phyloP scores from a whole-genome alignment of 2,113 vertebrate genomes.

The Scolopax mira region DNA sequence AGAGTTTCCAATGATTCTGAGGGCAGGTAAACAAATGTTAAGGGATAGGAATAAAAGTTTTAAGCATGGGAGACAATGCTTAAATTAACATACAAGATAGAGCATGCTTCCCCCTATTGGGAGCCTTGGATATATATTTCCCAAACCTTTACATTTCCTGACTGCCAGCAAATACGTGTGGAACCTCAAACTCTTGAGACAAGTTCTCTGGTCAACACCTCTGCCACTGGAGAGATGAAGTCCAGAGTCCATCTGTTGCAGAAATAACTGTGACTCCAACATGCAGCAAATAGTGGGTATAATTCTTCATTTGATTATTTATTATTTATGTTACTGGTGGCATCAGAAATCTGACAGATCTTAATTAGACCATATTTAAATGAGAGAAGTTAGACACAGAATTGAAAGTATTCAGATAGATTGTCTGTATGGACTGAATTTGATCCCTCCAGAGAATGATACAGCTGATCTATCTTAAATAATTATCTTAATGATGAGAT shows the following conservation, averaged over 20 bases:
- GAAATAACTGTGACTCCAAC: not conserved
- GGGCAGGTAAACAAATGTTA: not conserved
- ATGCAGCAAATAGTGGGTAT: accelerated
- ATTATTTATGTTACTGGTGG: not conserved
- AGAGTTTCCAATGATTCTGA: not conserved
- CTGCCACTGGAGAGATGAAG: not conserved
- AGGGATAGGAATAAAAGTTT: not conserved
- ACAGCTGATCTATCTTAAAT: not conserved
- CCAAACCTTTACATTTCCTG: not conserved
- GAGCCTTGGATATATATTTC: not conserved
- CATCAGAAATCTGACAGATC: not conserved
- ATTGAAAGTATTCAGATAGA: not conserved
- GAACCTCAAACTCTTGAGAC: not conserved
- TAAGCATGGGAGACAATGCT: not conserved
- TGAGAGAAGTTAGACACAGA: not conserved
- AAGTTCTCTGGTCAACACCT: not conserved
- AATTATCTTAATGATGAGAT: not conserved
- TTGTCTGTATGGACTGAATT: not conserved
- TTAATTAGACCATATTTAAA: not conserved
- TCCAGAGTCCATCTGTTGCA: not conserved
- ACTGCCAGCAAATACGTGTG: not conserved
- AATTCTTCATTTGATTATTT: not conserved
- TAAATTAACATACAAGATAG: not conserved
- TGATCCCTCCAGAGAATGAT: not conserved
- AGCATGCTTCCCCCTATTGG: not conserved